Conservation (phyloP, 2,113 vertebrate genomes). For the Lamprologus ornatipinnis region DNA sequence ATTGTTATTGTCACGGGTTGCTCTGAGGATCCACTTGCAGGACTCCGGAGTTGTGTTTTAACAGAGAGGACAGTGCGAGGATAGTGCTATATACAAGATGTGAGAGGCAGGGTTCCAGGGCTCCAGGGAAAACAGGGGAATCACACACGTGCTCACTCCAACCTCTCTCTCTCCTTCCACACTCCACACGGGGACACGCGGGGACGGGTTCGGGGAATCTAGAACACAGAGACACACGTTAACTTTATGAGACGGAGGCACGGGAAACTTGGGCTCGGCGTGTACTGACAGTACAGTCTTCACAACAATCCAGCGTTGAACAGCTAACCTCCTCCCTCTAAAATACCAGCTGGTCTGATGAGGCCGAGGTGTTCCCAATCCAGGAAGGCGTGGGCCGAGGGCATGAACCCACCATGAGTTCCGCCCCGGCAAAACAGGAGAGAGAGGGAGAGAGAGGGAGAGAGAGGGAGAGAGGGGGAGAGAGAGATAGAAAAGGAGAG, state of each 20-base stretch:
- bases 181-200: background rate
- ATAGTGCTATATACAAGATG: background rate
- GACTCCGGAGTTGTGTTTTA: background rate
- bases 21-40: background rate
- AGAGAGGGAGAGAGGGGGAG: too few species aligned
- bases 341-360: too few species aligned
- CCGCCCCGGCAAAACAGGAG: background rate
- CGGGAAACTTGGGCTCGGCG: background rate
- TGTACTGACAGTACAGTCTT: too few species aligned
- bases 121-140: background rate
- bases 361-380: too few species aligned
- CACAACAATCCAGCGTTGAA: background rate
- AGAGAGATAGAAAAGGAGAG: too few species aligned
- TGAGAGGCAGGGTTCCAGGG: background rate
- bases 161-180: background rate
- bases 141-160: background rate
- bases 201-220: background rate
- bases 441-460: background rate
- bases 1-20: background rate
- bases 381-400: too few species aligned
- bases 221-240: background rate
- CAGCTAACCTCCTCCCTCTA: rapidly evolving
- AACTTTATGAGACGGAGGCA: background rate
- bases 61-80: background rate
- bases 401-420: too few species aligned